Evolutionary conservation across 2,888 invertebrate species (phyloP), one percentile per base, ranked within the genome.

Genomic region (Junonia oenone): DNA sequence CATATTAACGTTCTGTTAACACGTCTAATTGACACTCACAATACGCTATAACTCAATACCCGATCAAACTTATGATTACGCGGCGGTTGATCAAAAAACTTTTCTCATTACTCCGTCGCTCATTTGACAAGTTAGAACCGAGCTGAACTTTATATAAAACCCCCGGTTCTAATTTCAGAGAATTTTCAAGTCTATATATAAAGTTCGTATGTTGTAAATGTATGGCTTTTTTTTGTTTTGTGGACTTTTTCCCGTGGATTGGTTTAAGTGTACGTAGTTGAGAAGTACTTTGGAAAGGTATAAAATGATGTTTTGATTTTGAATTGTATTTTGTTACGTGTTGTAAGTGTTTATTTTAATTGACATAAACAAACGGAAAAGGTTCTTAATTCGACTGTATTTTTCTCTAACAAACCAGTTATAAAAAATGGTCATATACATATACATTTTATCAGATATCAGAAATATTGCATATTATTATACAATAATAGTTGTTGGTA

Each of bases 121-220:
- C 45, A 57, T 54, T 57, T 54, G 53, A 49, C 49, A 53, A 35
- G 45, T 49, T 40, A 38, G 45, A 35, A 45, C 49, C 2, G 13
- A 0, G 31, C 38, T 45, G 45, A 54, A 54, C 64, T 66, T 68
- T 68, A 70, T 72, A 72, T 47, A 47, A 46, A 46, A 22, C 45
- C 38, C n/a, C 38, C n/a, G 45, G 13, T 43, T 29, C 15, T 38
- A 37, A 31, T 38, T 47, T 31, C 14, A 31, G 38, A 31, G n/a
- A 47, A 43, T 53, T 47, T 40, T 53, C 46, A 15, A 53, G 43
- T 26, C 22, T 43, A 26, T 15, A 14, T 13, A 43, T 40, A 43
- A 43, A 13, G 6, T 26, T 13, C 1, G 1, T 43, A n/a, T 43
- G 13, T 26, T n/a, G n/a, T n/a, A n/a, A n/a, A n/a, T n/a, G n/a